A percentile compares a stretch with the other conserved stretches of the same genome.
Conservation (phyloP, 2,113 vertebrate species). For the Chionis minor region DNA sequence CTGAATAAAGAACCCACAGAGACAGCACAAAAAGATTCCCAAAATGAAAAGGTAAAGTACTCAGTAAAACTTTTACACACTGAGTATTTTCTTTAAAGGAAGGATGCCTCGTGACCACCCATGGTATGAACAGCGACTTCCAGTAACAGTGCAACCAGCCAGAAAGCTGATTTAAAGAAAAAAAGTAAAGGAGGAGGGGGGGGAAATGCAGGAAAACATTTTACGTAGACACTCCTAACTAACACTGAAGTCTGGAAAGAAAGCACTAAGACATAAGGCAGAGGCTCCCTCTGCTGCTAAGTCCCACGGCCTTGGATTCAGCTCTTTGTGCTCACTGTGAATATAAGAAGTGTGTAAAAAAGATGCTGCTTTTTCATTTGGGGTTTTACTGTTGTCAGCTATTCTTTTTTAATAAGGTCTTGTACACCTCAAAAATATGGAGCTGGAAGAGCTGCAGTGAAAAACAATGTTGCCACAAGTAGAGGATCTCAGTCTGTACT, state of each 20-base stretch:
- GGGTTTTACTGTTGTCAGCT: not conserved
- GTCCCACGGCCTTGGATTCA: not conserved
- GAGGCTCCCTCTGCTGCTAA: not conserved
- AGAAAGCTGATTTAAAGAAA: not conserved
- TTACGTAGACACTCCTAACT: not conserved
- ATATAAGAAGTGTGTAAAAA: not conserved
- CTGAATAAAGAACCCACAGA: not conserved
- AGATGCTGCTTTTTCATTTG: not conserved
- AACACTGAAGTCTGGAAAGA: not conserved
- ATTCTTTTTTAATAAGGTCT: not conserved
- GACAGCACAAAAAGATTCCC: not conserved
- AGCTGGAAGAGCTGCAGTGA: not conserved
- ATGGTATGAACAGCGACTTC: not conserved
- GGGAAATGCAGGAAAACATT: not conserved
- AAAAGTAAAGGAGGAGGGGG: not conserved
- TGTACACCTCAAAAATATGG: not conserved
- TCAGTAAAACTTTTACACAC: not conserved
- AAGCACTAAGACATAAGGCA: not conserved
- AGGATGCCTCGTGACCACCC: not conserved
- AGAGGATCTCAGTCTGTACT: not conserved
- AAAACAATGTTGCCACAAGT: not conserved
- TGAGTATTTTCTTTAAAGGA: not conserved
- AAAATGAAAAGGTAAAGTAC: not conserved
- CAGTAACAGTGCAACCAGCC: not conserved
- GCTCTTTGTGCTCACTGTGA: not conserved